Evolutionary conservation across 2,888 invertebrate genomes (phyloP), one percentile per base, ranked within the genome.

Genomic region (Coenonympha glycerion): DNA sequence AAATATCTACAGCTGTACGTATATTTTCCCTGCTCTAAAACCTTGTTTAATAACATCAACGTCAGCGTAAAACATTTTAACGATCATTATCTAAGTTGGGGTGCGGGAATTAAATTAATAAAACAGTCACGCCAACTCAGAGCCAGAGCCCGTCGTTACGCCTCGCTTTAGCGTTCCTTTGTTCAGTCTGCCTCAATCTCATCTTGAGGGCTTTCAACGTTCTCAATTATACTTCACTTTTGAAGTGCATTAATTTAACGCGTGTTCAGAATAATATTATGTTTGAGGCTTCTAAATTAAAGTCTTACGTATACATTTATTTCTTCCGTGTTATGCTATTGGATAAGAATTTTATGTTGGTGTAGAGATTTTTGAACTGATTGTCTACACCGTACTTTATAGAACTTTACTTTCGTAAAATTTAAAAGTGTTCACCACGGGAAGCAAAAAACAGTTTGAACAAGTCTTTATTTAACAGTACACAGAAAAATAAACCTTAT

Each of bases 1-100:
- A 40, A 30, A 19, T 40, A n/a, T n/a, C n/a, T n/a, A 18, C 22
- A 24, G 5, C 22, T 6, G 44, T 33, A 9, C 8, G 15, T 2
- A 6, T 28, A 11, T 34, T 36, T 45, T 34, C 36, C 42, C 13
- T 15, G 11, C 37, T 48, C 31, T 47, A 37, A 52, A 46, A 28
- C 31, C 19, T 40, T 31, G 47, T 41, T 46, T 52, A 36, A 42
- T 45, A 42, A 34, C 47, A 26, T 34, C 56, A 58, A 55, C 61
- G 66, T 72, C 73, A 73, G 67, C 64, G 63, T 65, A 54, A 67
- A 63, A 65, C 64, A 66, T 75, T 70, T 73, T 69, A 77, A 71
- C 69, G 65, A 63, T 60, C 57, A 62, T 60, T 58, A 31, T 31
- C 15, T 15, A 64, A 66, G 66, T 65, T 66, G 45, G 60, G 59